Percentiles rank a stretch among this genome's conserved stretches.
Evolutionary conservation across 2,113 vertebrate genomes (phyloP).

Genomic region (Sylvia atricapilla): DNA sequence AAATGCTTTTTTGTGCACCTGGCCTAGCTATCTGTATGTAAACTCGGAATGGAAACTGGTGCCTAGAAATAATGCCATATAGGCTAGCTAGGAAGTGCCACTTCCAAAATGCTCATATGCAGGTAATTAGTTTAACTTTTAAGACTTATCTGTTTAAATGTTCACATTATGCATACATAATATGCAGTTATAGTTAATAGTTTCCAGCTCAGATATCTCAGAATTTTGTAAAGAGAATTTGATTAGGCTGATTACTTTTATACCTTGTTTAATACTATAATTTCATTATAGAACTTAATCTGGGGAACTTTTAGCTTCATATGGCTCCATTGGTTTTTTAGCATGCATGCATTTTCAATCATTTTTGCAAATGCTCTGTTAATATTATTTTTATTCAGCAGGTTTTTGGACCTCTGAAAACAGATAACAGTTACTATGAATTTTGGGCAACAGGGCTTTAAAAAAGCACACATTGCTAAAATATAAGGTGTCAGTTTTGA

Average conservation of each 20-base stretch:
- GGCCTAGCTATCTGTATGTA: not conserved
- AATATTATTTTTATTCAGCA: not conserved
- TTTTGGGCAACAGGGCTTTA: not conserved
- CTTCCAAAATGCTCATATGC: not conserved
- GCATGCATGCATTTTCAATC: not conserved
- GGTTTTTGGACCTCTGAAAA: not conserved
- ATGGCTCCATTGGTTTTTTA: not conserved
- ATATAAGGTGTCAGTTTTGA: not conserved
- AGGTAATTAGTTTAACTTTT: not conserved
- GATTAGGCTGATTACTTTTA: constrained; percentile 20
- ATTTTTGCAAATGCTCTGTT: not conserved
- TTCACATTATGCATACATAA: not conserved
- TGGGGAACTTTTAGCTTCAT: not conserved
- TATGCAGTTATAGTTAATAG: not conserved
- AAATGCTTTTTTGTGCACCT: not conserved
- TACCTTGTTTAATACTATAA: not conserved
- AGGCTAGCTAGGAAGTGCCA: not conserved
- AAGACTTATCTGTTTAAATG: not conserved
- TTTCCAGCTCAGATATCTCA: constrained; percentile 32
- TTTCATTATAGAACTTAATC: not conserved
- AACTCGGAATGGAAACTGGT: not conserved
- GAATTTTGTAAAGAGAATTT: not conserved
- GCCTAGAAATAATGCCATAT: not conserved
- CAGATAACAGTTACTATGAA: not conserved
- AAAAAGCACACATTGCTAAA: not conserved